Base-by-base conservation (phyloP, 2,113 vertebrate species). In the Aviceda subcristata region DNA sequence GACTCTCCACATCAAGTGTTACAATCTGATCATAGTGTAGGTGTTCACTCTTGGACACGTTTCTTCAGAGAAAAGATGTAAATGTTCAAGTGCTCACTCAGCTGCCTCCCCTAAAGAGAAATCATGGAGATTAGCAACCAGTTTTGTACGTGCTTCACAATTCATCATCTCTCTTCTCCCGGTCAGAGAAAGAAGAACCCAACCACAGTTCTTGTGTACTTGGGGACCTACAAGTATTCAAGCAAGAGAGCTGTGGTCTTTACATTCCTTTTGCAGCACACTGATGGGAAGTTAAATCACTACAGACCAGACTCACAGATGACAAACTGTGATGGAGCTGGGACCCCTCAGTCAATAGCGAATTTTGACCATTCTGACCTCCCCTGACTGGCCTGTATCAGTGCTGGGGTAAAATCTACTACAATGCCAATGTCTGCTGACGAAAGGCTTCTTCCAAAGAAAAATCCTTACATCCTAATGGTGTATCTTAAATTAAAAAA, bases 21-120 rank as follows among this genome's bases (percentile, higher is more conserved):
- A 12, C 59, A 86, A 56, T 73, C 92, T 88, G 57, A 59, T 67
- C 27, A 0, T 13, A 55, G 79, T 32, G 63, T 69, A 88, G 71
- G 27, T 57, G 38, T 48, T 96, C 84, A 94, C 46, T 97, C 90
- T 73, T 80, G 82, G 81, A 85, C 45, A 5, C 83, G 79, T 91
- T 97, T 97, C 93, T 97, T 95, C 94, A 96, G 62, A 46, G 96
- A 95, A 87, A 97, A 98, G 73, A 92, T 90, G 82, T 95, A 88
- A 95, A 83, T 96, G 72, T 96, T 97, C 86, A 98, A 97, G 90
- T 96, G 82, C 43, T 95, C 67, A 23, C 95, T 98, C 96, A 98
- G 67, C 90, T 98, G 94, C 90, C 60, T 96, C 41, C 96, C 95
- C 97, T 97, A 60, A 91, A 97, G 81, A 96, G 57, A 94, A 50